These are phyloP conservation scores for Acanthococcus lagerstroemiae DNA, from an alignment of 2,888 invertebrate species.

Conservation along the genomic window DNA sequence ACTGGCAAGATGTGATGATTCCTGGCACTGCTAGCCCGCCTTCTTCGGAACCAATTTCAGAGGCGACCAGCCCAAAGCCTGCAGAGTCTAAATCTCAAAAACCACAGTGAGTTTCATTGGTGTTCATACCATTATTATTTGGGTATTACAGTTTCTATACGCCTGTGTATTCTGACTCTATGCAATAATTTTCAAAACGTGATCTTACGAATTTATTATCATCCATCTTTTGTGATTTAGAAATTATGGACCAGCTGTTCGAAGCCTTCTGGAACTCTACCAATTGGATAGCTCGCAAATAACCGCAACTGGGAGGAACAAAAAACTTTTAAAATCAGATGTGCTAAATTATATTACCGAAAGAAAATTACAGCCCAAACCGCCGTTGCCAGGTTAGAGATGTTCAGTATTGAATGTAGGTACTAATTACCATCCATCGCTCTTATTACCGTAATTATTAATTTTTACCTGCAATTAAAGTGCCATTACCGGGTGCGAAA, in stretches of 20 bases:
- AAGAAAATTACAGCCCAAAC: constrained; percentile 43
- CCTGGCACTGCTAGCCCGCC: constrained; percentile 35
- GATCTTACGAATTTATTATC: too few relatives aligned
- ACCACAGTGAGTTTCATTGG: neutral
- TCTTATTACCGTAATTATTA: too few relatives aligned
- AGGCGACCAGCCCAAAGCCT: neutral
- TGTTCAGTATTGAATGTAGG: neutral
- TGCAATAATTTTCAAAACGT: neutral
- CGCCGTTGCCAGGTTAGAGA: constrained; percentile 40
- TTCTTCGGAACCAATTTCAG: neutral
- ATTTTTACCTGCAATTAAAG: too few relatives aligned
- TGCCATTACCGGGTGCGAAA: constrained; percentile 35
- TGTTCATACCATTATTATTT: neutral
- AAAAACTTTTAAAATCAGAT: constrained; percentile 52
- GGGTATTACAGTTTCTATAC: neutral
- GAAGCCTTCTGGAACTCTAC: constrained; percentile 51
- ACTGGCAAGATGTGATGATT: constrained; percentile 48
- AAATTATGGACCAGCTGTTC: constrained; percentile 52
- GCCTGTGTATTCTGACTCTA: neutral
- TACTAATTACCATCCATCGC: neutral
- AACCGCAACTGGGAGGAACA: constrained; percentile 50
- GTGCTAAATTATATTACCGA: constrained; percentile 44
- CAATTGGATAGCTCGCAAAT: constrained; percentile 44
- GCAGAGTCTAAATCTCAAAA: neutral
- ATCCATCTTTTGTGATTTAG: constrained; percentile 35